These are phyloP conservation scores for Stigmatopora nigra DNA, from an alignment of 2,113 vertebrate species.

Conservation along the genomic window DNA sequence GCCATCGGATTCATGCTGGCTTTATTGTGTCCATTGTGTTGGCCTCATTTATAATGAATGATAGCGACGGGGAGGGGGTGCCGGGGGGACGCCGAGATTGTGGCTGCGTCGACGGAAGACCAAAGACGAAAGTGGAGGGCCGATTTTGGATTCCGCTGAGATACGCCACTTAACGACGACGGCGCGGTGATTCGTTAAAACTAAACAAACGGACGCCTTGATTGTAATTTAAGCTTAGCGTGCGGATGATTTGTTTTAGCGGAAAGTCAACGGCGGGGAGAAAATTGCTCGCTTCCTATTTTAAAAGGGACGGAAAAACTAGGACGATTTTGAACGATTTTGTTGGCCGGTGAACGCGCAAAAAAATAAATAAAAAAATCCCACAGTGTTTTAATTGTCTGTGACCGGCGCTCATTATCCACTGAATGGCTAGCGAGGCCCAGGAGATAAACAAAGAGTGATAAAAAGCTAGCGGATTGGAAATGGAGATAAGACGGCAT, in stretches of 20 bases:
- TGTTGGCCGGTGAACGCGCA: not conserved
- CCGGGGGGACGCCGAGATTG: not conserved
- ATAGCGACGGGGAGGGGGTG: conserved; percentile 7
- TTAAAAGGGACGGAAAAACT: too few relatives aligned
- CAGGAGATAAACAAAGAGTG: not conserved
- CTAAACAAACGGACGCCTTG: conserved; percentile 29
- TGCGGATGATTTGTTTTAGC: conserved; percentile 45
- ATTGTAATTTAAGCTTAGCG: conserved; percentile 38
- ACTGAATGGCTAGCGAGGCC: conserved; percentile 28
- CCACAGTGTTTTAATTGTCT: conserved; percentile 26
- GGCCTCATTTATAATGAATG: conserved; percentile 51
- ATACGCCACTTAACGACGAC: conserved; percentile 3
- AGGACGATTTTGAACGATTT: not conserved
- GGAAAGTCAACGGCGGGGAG: conserved; percentile 36
- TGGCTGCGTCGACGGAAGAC: conserved; percentile 18
- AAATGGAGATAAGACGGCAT: conserved; percentile 5
- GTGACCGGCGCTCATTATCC: conserved; percentile 28
- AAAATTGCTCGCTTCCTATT: too few relatives aligned
- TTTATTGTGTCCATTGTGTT: conserved; percentile 31
- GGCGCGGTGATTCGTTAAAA: conserved; percentile 6
- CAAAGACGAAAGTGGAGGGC: too few relatives aligned
- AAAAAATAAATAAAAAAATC: not conserved
- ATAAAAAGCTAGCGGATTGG: not conserved
- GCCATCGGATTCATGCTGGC: conserved; percentile 18
- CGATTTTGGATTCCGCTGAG: not conserved